Evolutionary conservation across 2,113 vertebrate species (phyloP).

Genomic region (Natator depressus): DNA sequence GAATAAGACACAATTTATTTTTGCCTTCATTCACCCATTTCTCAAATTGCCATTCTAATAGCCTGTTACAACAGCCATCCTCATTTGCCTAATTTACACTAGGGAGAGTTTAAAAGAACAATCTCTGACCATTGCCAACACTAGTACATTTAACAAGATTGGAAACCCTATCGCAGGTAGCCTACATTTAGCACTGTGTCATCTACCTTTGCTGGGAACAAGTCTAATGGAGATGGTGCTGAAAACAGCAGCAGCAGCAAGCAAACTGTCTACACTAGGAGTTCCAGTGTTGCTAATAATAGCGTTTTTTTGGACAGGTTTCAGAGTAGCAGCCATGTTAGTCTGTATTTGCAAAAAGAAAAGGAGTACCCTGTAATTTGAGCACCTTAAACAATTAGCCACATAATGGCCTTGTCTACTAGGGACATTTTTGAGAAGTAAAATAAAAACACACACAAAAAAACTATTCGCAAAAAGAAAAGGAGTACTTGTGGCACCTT

Average conservation of each 20-base stretch:
- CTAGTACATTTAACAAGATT: conserved; percentile 14
- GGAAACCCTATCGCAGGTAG: background rate
- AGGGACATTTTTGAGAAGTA: background rate
- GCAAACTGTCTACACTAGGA: conserved; percentile 1
- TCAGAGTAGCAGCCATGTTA: too few relatives aligned
- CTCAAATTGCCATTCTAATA: background rate
- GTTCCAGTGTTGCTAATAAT: background rate
- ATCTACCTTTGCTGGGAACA: background rate
- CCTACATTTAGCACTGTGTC: background rate
- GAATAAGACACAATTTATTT: too few relatives aligned
- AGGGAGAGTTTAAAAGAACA: background rate
- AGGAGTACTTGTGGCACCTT: too few relatives aligned
- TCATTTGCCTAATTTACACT: background rate
- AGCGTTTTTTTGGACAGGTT: background rate
- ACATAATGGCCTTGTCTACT: background rate
- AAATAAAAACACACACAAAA: too few relatives aligned
- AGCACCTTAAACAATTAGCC: background rate
- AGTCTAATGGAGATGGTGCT: background rate
- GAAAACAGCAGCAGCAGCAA: conserved; percentile 7
- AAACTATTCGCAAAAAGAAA: too few relatives aligned
- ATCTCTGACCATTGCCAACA: background rate
- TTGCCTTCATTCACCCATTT: background rate
- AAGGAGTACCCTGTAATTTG: background rate
- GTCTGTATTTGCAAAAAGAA: too few relatives aligned
- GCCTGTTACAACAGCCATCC: background rate